These are phyloP conservation scores for Laupala kohalensis DNA, from an alignment of 1,140 invertebrate genomes.

Conservation along the genomic window DNA sequence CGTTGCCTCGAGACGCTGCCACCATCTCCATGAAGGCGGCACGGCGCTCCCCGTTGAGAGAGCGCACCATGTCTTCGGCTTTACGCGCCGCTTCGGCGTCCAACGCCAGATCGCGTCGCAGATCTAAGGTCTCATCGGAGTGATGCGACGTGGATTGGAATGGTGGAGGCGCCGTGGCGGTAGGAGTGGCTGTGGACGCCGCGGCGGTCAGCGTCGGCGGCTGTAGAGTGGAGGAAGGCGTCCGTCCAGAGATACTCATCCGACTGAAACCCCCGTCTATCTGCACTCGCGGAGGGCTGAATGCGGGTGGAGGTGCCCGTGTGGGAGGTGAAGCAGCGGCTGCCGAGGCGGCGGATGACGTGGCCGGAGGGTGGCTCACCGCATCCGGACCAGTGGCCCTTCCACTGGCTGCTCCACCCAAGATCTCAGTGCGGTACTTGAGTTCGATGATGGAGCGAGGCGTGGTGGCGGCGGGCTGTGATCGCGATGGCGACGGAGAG, in stretches of 20 bases:
- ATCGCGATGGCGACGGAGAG: too few species aligned
- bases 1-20: constrained; percentile 63
- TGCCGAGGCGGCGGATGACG: too few species aligned
- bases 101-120: neutral
- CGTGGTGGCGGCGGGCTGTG: neutral
- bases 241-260: neutral
- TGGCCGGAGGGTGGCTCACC: too few species aligned
- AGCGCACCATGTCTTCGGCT: constrained; percentile 51
- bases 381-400: too few species aligned
- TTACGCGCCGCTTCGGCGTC: constrained; percentile 21
- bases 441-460: neutral
- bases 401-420: too few species aligned
- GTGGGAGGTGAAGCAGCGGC: neutral
- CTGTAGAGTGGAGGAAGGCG: neutral
- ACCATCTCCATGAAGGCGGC: constrained; percentile 62
- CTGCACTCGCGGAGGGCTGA: neutral
- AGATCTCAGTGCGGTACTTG: neutral
- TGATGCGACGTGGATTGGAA: neutral
- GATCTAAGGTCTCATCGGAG: too few species aligned
- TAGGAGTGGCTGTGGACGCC: constrained; percentile 17
- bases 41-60: constrained; percentile 56
- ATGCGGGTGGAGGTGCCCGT: too few species aligned
- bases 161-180: neutral
- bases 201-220: constrained; percentile 13
- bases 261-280: neutral